Conservation (phyloP, 2,888 invertebrate genomes). For the Notodonta ziczac region DNA sequence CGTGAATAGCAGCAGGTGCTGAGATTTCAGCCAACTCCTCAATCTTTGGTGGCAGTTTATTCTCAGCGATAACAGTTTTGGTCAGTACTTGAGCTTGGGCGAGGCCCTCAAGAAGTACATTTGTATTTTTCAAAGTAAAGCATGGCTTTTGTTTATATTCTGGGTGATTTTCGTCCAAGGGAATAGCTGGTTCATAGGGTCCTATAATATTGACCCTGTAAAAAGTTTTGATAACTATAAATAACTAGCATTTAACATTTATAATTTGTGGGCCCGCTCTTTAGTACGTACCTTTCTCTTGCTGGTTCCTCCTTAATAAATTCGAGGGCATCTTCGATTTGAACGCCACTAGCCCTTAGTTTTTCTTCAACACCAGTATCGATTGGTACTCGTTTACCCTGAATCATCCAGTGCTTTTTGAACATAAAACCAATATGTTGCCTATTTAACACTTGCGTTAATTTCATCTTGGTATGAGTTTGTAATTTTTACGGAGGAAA, state of each 20-base stretch:
- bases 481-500: constrained; percentile 15
- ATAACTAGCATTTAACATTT: background rate
- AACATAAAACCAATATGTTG: constrained; percentile 91
- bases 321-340: constrained; percentile 86
- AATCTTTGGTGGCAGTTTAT: constrained; percentile 86
- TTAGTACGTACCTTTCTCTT: constrained; percentile 55
- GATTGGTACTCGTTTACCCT: constrained; percentile 85
- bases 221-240: constrained; percentile 17
- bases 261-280: background rate
- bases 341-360: constrained; percentile 84
- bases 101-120: constrained; percentile 89
- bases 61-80: constrained; percentile 88
- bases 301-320: constrained; percentile 75
- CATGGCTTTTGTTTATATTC: constrained; percentile 87
- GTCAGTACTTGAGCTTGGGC: constrained; percentile 92
- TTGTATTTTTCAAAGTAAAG: constrained; percentile 84
- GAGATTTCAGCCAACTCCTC: constrained; percentile 79
- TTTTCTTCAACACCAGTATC: constrained; percentile 83
- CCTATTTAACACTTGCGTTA: constrained; percentile 85
- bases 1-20: constrained; percentile 80
- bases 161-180: constrained; percentile 85
- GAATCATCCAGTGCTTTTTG: constrained; percentile 88
- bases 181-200: constrained; percentile 61
- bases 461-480: constrained; percentile 82
- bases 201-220: constrained; percentile 76